Evolutionary conservation across 1,140 invertebrate genomes (phyloP), one percentile per base, ranked within the genome.

Genomic region (Papilio aristodemus): DNA sequence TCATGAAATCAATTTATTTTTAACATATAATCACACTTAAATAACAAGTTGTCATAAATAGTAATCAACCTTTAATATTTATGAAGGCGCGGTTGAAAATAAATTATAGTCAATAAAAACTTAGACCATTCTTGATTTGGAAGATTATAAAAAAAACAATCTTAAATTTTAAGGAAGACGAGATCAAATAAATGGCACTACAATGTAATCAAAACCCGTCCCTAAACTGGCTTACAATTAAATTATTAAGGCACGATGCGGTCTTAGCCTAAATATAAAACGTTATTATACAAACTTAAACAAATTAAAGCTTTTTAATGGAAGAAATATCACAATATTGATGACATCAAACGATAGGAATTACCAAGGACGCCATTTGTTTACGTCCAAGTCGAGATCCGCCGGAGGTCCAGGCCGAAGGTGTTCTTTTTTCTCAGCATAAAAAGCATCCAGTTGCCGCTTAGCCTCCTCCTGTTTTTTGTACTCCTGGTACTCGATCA

Each of bases 261-360:
- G 43, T 62, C 39, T 74, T 72, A 73, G 46, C 50, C 70, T 74
- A 74, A 57, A 74, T 75, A 71, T 67, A 66, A 60, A 54, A 71
- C 68, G 68, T 71, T 68, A 76, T 39, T 58, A 74, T 73, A 68
- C 82, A 80, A 80, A 81, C 73, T 87, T 89, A 75, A 89, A 84
- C 84, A 78, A 89, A 89, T 91, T 91, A 91, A 91, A 91, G 89
- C 89, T 91, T 89, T 86, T 71, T 83, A 76, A 78, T 87, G 87
- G 86, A 90, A 90, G 83, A 89, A 80, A 82, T 89, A 91, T 90
- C 87, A 91, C 87, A 90, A 84, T 84, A 17, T 68, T 43, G 73
- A 38, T 71, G 68, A 72, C 54, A 64, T 71, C 22, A 36, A 58
- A 63, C 37, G 68, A 70, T 69, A 64, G 58, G 36, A 17, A 58